phyloP scores from a whole-genome alignment of 30 jellyfish, hydroid and myxozoan genomes.

The Nemopilema nomurai region DNA sequence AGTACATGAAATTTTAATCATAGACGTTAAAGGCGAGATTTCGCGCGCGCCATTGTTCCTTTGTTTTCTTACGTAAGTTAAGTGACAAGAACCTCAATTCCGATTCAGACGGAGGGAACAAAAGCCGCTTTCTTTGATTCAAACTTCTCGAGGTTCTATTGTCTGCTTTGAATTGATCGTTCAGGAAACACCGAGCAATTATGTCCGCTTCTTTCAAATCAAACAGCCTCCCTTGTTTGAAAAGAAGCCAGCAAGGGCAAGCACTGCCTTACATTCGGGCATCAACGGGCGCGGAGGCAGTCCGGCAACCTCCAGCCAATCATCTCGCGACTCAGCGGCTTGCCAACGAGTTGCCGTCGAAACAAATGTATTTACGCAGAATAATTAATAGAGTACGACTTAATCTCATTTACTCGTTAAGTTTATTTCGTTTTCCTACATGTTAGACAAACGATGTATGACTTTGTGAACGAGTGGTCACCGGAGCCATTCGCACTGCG shows the following conservation, averaged over 20 bases:
- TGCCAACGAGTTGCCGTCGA: slow-evolving; percentile 7
- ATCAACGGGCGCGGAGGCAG: not conserved
- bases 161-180: slow-evolving; percentile 51
- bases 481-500: slow-evolving; percentile 34
- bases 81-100: slow-evolving; percentile 43
- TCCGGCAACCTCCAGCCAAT: not conserved
- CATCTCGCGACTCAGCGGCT: not conserved
- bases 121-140: slow-evolving; percentile 54
- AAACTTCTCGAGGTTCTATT: slow-evolving; percentile 28
- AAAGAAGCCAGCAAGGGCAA: slow-evolving; percentile 10
- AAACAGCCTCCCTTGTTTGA: slow-evolving; percentile 17
- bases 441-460: slow-evolving; percentile 81
- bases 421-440: slow-evolving; percentile 26
- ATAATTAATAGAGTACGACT: slow-evolving; percentile 48
- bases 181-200: slow-evolving; percentile 67
- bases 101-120: slow-evolving; percentile 57
- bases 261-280: not conserved
- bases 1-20: slow-evolving; percentile 5
- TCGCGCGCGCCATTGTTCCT: slow-evolving; percentile 4
- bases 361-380: slow-evolving; percentile 9
- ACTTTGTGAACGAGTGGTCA: slow-evolving; percentile 80
- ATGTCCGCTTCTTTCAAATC: slow-evolving; percentile 56
- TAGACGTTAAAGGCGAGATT: slow-evolving; percentile 14
- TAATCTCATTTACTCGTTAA: slow-evolving; percentile 41
- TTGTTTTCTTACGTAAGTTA: slow-evolving; percentile 19